These are phyloP conservation scores for Eurystomus gularis DNA, from an alignment of 2,113 vertebrate species.

Conservation along the genomic window DNA sequence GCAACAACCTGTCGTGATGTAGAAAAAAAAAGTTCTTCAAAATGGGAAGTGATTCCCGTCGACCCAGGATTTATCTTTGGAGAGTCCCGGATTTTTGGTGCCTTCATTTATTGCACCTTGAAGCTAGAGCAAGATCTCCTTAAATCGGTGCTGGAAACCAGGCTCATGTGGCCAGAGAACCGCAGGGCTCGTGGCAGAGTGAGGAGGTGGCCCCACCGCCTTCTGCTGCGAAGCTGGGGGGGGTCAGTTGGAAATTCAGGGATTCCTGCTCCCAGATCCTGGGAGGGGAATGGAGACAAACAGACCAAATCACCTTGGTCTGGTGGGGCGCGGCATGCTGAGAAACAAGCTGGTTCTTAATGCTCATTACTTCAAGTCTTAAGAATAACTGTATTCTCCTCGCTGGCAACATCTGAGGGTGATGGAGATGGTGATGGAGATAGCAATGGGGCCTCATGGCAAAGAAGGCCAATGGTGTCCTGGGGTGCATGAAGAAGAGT, in stretches of 20 bases:
- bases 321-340: neutral
- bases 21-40: neutral
- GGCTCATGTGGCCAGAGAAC: neutral
- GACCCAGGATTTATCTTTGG: neutral
- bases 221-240: neutral
- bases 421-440: no score
- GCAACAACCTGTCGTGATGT: neutral
- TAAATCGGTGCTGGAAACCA: neutral
- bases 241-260: fast-evolving
- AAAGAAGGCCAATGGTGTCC: neutral
- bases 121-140: neutral
- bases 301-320: neutral
- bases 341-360: neutral
- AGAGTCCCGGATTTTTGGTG: neutral
- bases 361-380: neutral
- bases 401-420: neutral
- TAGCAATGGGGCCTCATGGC: no score
- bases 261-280: neutral
- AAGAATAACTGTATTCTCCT: neutral
- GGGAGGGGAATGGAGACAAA: neutral
- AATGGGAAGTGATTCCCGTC: neutral
- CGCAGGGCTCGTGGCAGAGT: neutral
- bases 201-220: no score
- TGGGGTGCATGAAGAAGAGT: neutral
- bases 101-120: constrained; percentile 31